Percentiles rank a stretch among this genome's conserved stretches.
phyloP scores from a whole-genome alignment of 2,797 vertebrate genomes.

The Neomorphus geoffroyi region DNA sequence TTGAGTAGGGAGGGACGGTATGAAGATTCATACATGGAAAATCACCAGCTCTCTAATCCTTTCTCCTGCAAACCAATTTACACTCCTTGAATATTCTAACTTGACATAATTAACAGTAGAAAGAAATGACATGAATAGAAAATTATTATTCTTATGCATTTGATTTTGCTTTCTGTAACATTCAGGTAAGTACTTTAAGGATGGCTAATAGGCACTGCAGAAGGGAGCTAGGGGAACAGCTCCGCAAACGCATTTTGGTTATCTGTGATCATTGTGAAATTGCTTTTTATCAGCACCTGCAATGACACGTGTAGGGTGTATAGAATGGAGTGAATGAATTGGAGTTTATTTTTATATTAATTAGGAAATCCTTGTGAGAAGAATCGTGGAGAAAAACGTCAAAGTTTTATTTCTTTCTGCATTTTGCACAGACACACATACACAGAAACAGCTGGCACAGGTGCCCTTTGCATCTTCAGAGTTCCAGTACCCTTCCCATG shows the following conservation, averaged over 20 bases:
- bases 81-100: background rate
- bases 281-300: background rate
- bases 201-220: background rate
- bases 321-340: conserved; percentile 1
- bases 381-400: background rate
- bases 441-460: background rate
- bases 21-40: background rate
- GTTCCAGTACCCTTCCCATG: background rate
- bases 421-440: background rate
- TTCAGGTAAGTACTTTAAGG: background rate
- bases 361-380: background rate
- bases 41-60: background rate
- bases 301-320: background rate
- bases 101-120: background rate
- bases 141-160: background rate
- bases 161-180: background rate
- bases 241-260: background rate
- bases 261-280: background rate
- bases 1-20: background rate
- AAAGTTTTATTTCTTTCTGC: conserved; percentile 30
- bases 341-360: background rate
- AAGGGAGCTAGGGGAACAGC: background rate
- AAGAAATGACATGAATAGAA: background rate
- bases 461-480: background rate
- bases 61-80: background rate